These are phyloP conservation scores for Holotrichia oblita DNA, from an alignment of 1,140 invertebrate genomes.

Conservation along the genomic window DNA sequence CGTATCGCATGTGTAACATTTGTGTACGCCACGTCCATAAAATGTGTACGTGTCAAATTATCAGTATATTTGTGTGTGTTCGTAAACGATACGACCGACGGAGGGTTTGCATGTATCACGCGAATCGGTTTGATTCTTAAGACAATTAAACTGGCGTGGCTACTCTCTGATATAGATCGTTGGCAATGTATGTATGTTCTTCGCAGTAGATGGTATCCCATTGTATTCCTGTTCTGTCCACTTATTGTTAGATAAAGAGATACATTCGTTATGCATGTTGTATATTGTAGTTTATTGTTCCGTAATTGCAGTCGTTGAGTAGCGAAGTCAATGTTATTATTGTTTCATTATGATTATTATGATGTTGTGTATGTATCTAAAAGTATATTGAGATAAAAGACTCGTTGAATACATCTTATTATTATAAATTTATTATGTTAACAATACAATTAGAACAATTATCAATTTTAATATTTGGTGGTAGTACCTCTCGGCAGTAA, in stretches of 20 bases:
- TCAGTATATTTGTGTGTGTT: not conserved
- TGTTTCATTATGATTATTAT: constrained; percentile 5
- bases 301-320: constrained; percentile 18
- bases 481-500: too few relatives aligned
- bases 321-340: not conserved
- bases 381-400: too few relatives aligned
- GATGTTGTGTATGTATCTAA: not conserved
- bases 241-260: constrained; percentile 19
- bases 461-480: too few relatives aligned
- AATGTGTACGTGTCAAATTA: not conserved
- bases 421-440: too few relatives aligned
- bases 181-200: not conserved
- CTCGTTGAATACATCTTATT: too few relatives aligned
- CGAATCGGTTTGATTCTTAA: not conserved
- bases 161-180: not conserved
- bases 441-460: too few relatives aligned
- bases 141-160: constrained; percentile 24
- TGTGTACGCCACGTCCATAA: not conserved
- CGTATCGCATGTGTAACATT: not conserved
- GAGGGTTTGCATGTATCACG: constrained; percentile 11
- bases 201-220: not conserved
- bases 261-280: constrained; percentile 9
- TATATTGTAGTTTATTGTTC: constrained; percentile 29
- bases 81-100: not conserved
- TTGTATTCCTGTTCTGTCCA: constrained; percentile 31